phyloP scores from a whole-genome alignment of 92 coral and sea anemone genomes.

The Blastomussa wellsi region DNA sequence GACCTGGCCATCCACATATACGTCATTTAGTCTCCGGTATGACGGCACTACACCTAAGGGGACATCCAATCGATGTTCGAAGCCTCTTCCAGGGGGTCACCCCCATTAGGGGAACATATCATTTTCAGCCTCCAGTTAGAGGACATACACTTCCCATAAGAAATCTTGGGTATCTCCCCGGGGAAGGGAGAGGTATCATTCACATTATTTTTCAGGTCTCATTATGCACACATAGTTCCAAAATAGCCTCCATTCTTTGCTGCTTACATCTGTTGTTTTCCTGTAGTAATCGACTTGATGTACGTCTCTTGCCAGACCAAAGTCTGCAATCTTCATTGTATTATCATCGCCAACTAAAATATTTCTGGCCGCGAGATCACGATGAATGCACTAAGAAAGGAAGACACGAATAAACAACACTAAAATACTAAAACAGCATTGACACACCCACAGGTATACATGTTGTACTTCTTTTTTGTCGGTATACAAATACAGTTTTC shows the following conservation, averaged over 20 bases:
- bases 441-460: neutral
- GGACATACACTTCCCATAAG: neutral
- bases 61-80: neutral
- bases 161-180: neutral
- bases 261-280: conserved; percentile 97
- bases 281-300: conserved; percentile 96
- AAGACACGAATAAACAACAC: neutral
- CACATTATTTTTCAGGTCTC: neutral
- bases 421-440: neutral
- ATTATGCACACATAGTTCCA: no score
- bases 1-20: neutral
- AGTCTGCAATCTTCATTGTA: conserved; percentile 92
- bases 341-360: conserved; percentile 84
- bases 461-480: neutral
- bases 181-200: no score
- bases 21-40: neutral
- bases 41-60: neutral
- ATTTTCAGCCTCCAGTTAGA: neutral
- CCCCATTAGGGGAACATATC: neutral
- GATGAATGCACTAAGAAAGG: conserved; percentile 85
- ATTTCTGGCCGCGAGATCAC: conserved; percentile 96
- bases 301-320: conserved; percentile 93
- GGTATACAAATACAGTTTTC: neutral
- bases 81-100: neutral
- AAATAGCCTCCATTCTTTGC: neutral